Percentiles rank a stretch among this genome's conserved stretches.
These are phyloP conservation scores for Vanessa cardui DNA, from an alignment of 2,888 invertebrate genomes.

Conservation along the genomic window DNA sequence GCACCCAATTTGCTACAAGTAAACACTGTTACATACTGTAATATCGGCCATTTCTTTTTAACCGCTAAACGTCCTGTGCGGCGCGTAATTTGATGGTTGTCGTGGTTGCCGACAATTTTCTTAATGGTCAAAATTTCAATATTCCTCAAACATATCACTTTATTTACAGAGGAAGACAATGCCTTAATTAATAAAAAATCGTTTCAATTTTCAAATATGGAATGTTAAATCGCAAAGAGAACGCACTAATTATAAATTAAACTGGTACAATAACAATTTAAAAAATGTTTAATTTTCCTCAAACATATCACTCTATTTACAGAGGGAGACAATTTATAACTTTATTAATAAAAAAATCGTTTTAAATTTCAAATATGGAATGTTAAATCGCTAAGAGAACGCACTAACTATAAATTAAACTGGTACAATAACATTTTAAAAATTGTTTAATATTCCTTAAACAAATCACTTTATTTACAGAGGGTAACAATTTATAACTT, in stretches of 20 bases:
- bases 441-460: slow-evolving; percentile 30
- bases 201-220: not conserved
- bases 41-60: slow-evolving; percentile 18
- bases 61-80: slow-evolving; percentile 22
- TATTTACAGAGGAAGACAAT: slow-evolving; percentile 10
- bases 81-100: slow-evolving; percentile 26
- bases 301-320: slow-evolving; percentile 22
- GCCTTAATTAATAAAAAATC: not conserved
- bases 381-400: not conserved
- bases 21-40: slow-evolving; percentile 38
- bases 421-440: not conserved
- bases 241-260: not conserved
- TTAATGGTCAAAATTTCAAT: slow-evolving; percentile 33
- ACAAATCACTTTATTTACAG: slow-evolving; percentile 19
- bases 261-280: not conserved
- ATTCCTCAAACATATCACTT: slow-evolving; percentile 22
- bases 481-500: too few relatives aligned
- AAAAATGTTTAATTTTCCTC: slow-evolving; percentile 30
- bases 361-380: not conserved
- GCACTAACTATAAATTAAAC: not conserved
- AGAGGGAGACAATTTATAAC: not conserved
- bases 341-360: not conserved
- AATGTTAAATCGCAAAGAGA: not conserved
- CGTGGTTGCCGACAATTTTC: slow-evolving; percentile 28
- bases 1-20: slow-evolving; percentile 62